Evolutionary conservation across 2,888 invertebrate genomes (phyloP).

Genomic region (Tuta absoluta): DNA sequence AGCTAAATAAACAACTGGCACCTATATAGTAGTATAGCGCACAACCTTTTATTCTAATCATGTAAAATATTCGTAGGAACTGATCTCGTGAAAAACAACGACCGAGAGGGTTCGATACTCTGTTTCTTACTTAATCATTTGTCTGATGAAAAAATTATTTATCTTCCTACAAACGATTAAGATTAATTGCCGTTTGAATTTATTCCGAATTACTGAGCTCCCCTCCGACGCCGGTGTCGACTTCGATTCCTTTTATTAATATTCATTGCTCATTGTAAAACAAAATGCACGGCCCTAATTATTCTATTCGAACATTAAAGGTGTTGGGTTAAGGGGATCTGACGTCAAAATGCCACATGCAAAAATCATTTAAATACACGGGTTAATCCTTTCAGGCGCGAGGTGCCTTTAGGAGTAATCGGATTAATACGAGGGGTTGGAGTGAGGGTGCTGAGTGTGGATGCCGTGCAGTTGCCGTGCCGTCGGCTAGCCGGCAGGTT

Average conservation of each 20-base stretch:
- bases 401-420: constrained; percentile 68
- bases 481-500: constrained; percentile 10
- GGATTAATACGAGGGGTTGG: constrained; percentile 62
- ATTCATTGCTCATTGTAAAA: constrained; percentile 72
- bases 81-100: not conserved
- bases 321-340: constrained; percentile 58
- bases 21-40: not conserved
- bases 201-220: constrained; percentile 43
- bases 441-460: constrained; percentile 30
- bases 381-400: constrained; percentile 53
- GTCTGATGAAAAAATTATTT: constrained; percentile 49
- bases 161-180: constrained; percentile 44
- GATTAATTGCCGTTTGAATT: constrained; percentile 51
- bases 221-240: constrained; percentile 32
- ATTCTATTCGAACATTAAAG: constrained; percentile 51
- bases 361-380: constrained; percentile 68
- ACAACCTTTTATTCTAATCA: constrained; percentile 8
- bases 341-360: constrained; percentile 65
- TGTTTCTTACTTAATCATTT: constrained; percentile 50
- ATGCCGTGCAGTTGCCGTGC: constrained; percentile 21
- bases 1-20: not conserved
- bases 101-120: constrained; percentile 28
- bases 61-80: constrained; percentile 2
- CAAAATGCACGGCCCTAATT: constrained; percentile 62
- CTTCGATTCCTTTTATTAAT: constrained; percentile 65